Evolutionary conservation across 1,140 invertebrate genomes (phyloP), one percentile per base, ranked within the genome.

Genomic region (Teleogryllus occipitalis): DNA sequence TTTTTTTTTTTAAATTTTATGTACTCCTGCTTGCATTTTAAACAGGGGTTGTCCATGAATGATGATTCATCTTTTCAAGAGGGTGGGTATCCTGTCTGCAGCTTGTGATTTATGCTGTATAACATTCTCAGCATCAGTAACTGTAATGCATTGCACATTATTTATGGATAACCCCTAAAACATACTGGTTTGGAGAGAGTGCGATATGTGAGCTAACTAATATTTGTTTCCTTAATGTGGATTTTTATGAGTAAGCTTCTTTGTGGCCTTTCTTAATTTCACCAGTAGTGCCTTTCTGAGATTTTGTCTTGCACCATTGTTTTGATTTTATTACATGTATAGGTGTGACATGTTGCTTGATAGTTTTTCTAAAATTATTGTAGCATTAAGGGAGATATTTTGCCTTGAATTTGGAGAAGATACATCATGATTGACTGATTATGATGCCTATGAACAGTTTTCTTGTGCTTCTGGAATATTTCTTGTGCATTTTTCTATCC

Each of bases 21-120:
- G 47, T 7, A 46, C 18, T 77, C 48, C 47, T 48, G 46, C 48
- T 77, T 54, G 47, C 46, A 49, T 49, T 77, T 77, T 47, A 48
- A 48, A 48, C 22, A 77, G 76, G 76, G 76, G 76, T 77, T 77
- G 47, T 49, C 76, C 76, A 77, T 77, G 76, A 77, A 77, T 77
- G 76, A 77, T 77, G 76, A 47, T 47, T 21, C 76, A n/a, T 14
- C 54, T 65, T 39, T 18, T 65, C 10, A 65, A 18, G 54, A 65
- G 54, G 54, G 54, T 65, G 54, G 54, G 54, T 65, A 14, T 18
- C 54, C 54, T 18, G 10, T 14, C 54, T 14, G 54, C 54, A 65
- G 54, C 54, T 65, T 65, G 54, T 14, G 54, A 65, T 65, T 10
- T 18, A 7, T 18, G 27, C 54, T 65, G 18, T 14, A 18, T 65